A percentile compares a stretch with the other conserved stretches of the same genome.
phyloP scores from a whole-genome alignment of 2,888 invertebrate genomes.

The Apotomis turbidana region DNA sequence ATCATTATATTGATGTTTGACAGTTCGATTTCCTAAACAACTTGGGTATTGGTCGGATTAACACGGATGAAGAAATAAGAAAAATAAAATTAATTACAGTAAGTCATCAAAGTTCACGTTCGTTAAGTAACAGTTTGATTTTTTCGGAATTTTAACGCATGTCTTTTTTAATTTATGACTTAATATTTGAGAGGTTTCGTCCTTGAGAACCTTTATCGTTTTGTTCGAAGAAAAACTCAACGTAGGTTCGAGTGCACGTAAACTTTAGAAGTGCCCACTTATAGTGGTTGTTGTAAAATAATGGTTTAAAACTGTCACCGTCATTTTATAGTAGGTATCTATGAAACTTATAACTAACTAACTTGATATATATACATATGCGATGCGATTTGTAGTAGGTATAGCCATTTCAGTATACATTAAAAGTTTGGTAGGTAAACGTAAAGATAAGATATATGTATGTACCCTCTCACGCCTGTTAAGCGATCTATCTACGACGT shows the following conservation, averaged over 20 bases:
- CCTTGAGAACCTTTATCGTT: slow-evolving; percentile 13
- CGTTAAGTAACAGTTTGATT: slow-evolving; percentile 19
- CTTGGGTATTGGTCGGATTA: slow-evolving; percentile 61
- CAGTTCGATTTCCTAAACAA: slow-evolving; percentile 73
- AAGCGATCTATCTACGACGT: slow-evolving; percentile 8
- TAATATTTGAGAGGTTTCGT: slow-evolving; percentile 14
- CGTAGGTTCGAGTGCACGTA: slow-evolving; percentile 12
- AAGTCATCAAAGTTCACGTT: slow-evolving; percentile 23
- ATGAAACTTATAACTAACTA: neutral
- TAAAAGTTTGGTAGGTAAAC: neutral
- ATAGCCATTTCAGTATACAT: neutral
- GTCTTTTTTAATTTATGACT: slow-evolving; percentile 15
- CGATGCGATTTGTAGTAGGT: too few species aligned
- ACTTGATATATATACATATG: too few species aligned
- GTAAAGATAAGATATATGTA: neutral
- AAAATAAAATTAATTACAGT: slow-evolving; percentile 40
- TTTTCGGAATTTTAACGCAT: slow-evolving; percentile 7
- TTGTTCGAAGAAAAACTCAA: neutral
- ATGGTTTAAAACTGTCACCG: neutral
- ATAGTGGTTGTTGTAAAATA: neutral
- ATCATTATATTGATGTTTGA: slow-evolving; percentile 75
- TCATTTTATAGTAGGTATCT: neutral
- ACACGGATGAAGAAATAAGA: slow-evolving; percentile 52
- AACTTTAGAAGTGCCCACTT: slow-evolving; percentile 4
- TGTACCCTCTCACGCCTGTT: neutral